These are phyloP conservation scores for Choristoneura fumiferana DNA, from an alignment of 1,140 invertebrate genomes.

Conservation along the genomic window DNA sequence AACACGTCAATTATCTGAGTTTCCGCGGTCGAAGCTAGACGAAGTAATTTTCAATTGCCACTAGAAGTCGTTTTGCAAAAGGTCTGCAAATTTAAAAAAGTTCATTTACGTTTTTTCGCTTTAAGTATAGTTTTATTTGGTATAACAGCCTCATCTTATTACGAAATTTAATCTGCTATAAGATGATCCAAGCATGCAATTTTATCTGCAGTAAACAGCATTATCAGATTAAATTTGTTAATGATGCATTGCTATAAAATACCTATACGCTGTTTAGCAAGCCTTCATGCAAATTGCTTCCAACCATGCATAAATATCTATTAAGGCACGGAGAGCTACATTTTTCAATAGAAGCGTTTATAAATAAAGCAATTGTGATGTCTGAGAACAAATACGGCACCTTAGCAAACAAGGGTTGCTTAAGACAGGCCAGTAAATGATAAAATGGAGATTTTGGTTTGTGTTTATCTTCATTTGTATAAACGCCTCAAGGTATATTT, in stretches of 20 bases:
- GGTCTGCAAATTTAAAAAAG: too few relatives aligned
- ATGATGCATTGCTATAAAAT: slow-evolving; percentile 46
- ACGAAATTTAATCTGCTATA: slow-evolving; percentile 17
- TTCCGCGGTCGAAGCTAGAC: not conserved
- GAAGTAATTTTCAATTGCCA: not conserved
- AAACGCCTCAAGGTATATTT: slow-evolving; percentile 3
- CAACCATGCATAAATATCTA: slow-evolving; percentile 73
- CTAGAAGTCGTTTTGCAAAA: too few relatives aligned
- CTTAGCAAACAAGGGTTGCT: slow-evolving; percentile 58
- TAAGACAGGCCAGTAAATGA: slow-evolving; percentile 48
- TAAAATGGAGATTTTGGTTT: slow-evolving; percentile 41
- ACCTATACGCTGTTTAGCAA: slow-evolving; percentile 43
- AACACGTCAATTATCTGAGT: slow-evolving; percentile 7
- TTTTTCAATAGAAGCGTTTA: slow-evolving; percentile 67
- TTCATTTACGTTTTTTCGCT: too few relatives aligned
- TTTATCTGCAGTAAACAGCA: slow-evolving; percentile 57
- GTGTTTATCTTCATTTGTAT: slow-evolving; percentile 29
- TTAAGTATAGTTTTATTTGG: too few relatives aligned
- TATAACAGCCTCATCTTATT: slow-evolving; percentile 20
- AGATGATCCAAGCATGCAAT: slow-evolving; percentile 20
- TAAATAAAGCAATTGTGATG: slow-evolving; percentile 51
- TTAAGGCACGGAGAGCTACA: slow-evolving; percentile 68
- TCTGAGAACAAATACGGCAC: slow-evolving; percentile 52
- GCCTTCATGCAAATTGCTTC: slow-evolving; percentile 64
- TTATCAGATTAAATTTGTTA: slow-evolving; percentile 57